Evolutionary conservation across 1,140 invertebrate genomes (phyloP).

Genomic region (Drosophila suzukii): DNA sequence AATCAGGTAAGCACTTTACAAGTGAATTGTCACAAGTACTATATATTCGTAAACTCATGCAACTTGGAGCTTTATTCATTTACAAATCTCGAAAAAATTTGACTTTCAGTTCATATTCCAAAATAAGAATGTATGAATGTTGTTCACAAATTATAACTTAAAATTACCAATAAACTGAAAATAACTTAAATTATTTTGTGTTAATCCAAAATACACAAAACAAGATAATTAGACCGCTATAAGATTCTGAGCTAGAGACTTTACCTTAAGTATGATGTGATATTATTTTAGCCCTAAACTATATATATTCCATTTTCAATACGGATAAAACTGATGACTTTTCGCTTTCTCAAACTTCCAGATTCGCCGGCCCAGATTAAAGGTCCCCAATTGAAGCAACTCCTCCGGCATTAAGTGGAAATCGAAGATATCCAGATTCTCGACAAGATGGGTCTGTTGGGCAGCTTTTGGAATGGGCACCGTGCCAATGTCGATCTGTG

Average conservation of each 20-base stretch:
- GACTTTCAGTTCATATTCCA: too few species aligned
- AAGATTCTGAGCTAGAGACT: background rate
- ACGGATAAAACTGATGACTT: slow-evolving; percentile 53
- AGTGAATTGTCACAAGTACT: background rate
- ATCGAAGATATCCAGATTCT: slow-evolving; percentile 92
- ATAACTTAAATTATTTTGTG: too few species aligned
- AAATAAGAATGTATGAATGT: too few species aligned
- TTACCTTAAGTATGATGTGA: background rate
- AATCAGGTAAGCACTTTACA: background rate
- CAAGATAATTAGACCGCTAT: background rate
- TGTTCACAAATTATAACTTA: too few species aligned
- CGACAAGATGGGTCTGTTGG: slow-evolving; percentile 88
- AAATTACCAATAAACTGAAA: too few species aligned
- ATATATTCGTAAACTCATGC: too few species aligned
- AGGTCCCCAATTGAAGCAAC: slow-evolving; percentile 86
- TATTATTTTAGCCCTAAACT: background rate
- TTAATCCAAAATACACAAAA: too few species aligned
- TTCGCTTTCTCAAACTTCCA: slow-evolving; percentile 62
- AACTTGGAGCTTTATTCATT: too few species aligned
- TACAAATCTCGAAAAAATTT: too few species aligned
- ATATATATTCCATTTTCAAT: slow-evolving; percentile 2
- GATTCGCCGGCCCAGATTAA: slow-evolving; percentile 82
- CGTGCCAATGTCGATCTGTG: slow-evolving; percentile 89
- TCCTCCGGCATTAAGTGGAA: slow-evolving; percentile 89
- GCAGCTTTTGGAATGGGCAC: slow-evolving; percentile 93